Evolutionary conservation across 2,888 invertebrate species (phyloP).

Genomic region (Sthenelais limicola): DNA sequence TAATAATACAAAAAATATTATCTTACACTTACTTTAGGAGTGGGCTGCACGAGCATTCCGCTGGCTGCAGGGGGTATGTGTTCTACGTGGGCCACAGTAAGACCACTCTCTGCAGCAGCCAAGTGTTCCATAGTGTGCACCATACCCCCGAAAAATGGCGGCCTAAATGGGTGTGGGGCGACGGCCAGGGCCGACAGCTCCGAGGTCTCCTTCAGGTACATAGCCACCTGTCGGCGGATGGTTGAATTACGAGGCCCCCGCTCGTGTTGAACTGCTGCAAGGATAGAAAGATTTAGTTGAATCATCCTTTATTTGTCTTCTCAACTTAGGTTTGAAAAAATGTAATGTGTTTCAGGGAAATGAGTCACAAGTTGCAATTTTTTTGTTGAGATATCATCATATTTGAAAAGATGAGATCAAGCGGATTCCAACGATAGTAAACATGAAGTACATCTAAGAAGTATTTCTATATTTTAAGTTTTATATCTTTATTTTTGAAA

Average conservation of each 20-base stretch:
- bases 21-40: slow-evolving; percentile 45
- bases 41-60: slow-evolving; percentile 46
- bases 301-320: neutral
- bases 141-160: slow-evolving; percentile 63
- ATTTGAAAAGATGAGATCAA: too few species aligned
- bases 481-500: too few species aligned
- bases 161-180: slow-evolving; percentile 59
- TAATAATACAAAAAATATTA: too few species aligned
- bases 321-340: neutral
- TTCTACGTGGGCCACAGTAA: slow-evolving; percentile 60
- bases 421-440: too few species aligned
- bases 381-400: too few species aligned
- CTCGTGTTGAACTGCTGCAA: slow-evolving; percentile 86
- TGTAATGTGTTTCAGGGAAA: too few species aligned
- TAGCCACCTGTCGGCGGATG: slow-evolving; percentile 90
- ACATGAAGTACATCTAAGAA: too few species aligned
- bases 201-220: slow-evolving; percentile 80
- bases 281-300: slow-evolving; percentile 15
- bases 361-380: too few species aligned
- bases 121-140: slow-evolving; percentile 51
- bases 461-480: too few species aligned
- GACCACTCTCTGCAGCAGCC: slow-evolving; percentile 54
- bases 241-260: slow-evolving; percentile 97
- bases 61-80: slow-evolving; percentile 50
- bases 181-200: slow-evolving; percentile 61